These are phyloP conservation scores for Stictocephala bisonia DNA, from an alignment of 2,888 invertebrate species.

Conservation along the genomic window DNA sequence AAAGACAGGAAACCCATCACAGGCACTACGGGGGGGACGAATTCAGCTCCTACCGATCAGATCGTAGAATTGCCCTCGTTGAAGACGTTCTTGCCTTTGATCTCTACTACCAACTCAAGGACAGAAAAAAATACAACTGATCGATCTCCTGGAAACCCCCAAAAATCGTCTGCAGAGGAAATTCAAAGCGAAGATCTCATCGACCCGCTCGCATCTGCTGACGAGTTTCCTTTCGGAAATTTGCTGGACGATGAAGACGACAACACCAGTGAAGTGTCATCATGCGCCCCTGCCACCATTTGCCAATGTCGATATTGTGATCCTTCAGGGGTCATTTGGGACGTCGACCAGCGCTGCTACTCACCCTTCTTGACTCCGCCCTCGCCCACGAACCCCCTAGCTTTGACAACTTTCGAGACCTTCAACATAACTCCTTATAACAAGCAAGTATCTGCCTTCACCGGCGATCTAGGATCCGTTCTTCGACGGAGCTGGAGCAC, in stretches of 20 bases:
- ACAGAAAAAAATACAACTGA: conserved; percentile 40
- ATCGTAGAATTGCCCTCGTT: conserved; percentile 57
- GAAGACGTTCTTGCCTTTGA: conserved; percentile 67
- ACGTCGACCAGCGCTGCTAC: conserved; percentile 72
- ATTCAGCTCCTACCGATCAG: conserved; percentile 46
- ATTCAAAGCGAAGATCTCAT: conserved; percentile 44
- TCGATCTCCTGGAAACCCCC: conserved; percentile 31
- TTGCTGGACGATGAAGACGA: conserved; percentile 49
- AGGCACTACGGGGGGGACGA: conserved; percentile 60
- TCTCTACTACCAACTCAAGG: conserved; percentile 30
- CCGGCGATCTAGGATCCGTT: conserved; percentile 63
- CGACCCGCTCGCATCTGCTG: conserved; percentile 29
- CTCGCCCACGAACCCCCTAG: conserved; percentile 58
- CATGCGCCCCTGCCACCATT: conserved; percentile 62
- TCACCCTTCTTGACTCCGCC: conserved; percentile 68
- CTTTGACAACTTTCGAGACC: conserved; percentile 15
- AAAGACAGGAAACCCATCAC: conserved; percentile 81
- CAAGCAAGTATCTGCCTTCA: conserved; percentile 43
- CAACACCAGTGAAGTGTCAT: conserved; percentile 28
- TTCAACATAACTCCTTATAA: conserved; percentile 35
- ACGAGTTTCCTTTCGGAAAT: conserved; percentile 46
- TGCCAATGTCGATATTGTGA: conserved; percentile 84
- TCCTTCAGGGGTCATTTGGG: conserved; percentile 80
- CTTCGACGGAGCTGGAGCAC: conserved; percentile 75
- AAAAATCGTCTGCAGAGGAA: conserved; percentile 26